Evolutionary conservation across 2,797 vertebrate species (phyloP).

Genomic region (Cephalopachus bancanus): DNA sequence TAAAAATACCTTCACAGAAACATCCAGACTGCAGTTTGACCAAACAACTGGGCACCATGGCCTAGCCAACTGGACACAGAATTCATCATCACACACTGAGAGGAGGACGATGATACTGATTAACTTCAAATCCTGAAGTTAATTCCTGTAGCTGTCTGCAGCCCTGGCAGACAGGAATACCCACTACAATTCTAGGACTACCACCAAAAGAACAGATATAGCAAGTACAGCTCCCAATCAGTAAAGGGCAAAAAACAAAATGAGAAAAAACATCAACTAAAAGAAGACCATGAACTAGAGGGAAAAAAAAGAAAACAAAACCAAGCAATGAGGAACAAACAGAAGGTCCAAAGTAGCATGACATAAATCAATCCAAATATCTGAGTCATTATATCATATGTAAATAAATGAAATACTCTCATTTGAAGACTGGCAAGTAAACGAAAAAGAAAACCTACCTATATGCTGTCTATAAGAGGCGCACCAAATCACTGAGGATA

Average conservation of each 20-base stretch:
- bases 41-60: not conserved
- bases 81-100: rapidly evolving
- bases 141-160: no score
- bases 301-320: not conserved
- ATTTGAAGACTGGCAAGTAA: not conserved
- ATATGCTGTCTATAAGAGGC: rapidly evolving
- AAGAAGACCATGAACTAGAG: not conserved
- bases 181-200: rapidly evolving
- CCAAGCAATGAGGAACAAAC: no score
- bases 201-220: rapidly evolving
- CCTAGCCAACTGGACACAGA: not conserved
- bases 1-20: not conserved
- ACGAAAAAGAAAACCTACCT: not conserved
- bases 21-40: no score
- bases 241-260: not conserved
- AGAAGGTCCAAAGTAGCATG: not conserved
- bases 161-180: no score
- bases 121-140: not conserved
- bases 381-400: rapidly evolving
- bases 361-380: not conserved
- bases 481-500: rapidly evolving
- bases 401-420: not conserved
- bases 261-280: not conserved
- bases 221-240: rapidly evolving
- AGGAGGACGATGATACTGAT: not conserved